Conservation (phyloP, 1,140 invertebrate genomes). For the Drosophila saltans region DNA sequence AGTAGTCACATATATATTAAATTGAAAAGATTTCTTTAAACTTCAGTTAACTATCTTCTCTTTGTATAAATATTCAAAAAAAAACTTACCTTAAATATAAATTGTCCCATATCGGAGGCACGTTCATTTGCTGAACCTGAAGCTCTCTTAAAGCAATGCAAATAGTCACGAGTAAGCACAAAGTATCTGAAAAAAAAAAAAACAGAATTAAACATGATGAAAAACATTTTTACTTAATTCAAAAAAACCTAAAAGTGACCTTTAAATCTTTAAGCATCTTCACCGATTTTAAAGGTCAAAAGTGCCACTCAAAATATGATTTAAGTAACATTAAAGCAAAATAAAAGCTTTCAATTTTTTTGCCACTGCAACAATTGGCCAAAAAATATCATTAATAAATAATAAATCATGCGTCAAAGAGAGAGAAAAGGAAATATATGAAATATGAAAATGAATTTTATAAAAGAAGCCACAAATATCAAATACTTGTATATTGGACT, state of each 20-base stretch:
- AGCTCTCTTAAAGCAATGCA: slow-evolving; percentile 88
- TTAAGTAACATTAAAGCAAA: slow-evolving; percentile 14
- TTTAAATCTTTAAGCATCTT: slow-evolving; percentile 35
- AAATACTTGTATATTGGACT: slow-evolving; percentile 22
- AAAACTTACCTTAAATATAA: slow-evolving; percentile 87
- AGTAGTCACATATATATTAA: too few relatives aligned
- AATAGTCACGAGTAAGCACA: slow-evolving; percentile 88
- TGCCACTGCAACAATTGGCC: slow-evolving; percentile 50
- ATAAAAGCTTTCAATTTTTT: slow-evolving; percentile 35
- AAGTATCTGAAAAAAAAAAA: slow-evolving; percentile 84
- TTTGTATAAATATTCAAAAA: not conserved
- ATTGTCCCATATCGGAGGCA: slow-evolving; percentile 89
- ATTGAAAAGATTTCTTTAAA: too few relatives aligned
- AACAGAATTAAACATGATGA: slow-evolving; percentile 10
- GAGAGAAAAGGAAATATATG: slow-evolving; percentile 20
- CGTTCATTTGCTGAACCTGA: slow-evolving; percentile 85
- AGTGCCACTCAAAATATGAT: slow-evolving; percentile 22
- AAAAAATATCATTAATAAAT: slow-evolving; percentile 68
- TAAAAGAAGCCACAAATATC: slow-evolving; percentile 22
- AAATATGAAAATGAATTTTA: slow-evolving; percentile 23
- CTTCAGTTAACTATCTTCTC: not conserved
- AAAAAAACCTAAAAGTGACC: slow-evolving; percentile 19
- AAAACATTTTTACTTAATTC: slow-evolving; percentile 16
- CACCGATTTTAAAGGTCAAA: slow-evolving; percentile 58
- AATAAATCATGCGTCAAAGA: slow-evolving; percentile 66